Evolutionary conservation across 2,797 vertebrate species (phyloP), one percentile per base, ranked within the genome.

Genomic region (Podargus strigoides): DNA sequence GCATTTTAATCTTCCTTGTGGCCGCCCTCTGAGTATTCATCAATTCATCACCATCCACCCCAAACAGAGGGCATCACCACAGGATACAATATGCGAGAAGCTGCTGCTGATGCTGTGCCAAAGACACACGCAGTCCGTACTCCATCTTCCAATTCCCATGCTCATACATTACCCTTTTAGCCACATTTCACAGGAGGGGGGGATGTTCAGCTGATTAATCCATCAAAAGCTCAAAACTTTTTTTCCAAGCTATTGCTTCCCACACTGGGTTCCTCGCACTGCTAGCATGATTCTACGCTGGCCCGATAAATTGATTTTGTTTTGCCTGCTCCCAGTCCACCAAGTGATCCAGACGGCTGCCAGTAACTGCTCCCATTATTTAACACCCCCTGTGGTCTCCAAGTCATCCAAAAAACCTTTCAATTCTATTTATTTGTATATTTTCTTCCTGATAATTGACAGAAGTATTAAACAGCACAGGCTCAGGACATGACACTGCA

Each of bases 171-270:
- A 94, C 77, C 67, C 93, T 95, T 82, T 82, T 81, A 80, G 93
- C 88, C 30, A n/a, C 52, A 18, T 89, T 92, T 90, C 88, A 93
- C 92, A 93, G 88, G 74, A 87, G 80, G 69, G 80, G 69, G n/a
- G 59, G 52, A 87, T 10, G 30, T 90, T 96, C 86, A 85, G 74
- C 78, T 87, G 84, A 95, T 92, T 87, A 93, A 96, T 95, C 63
- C 90, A 95, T 85, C 93, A 89, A 87, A 93, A 94, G 46, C 88
- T 55, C 34, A 37, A 49, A 94, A 95, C 92, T 89, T 92, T 84
- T 84, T 55, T 78, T 93, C 88, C 92, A 90, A 89, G 95, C 92
- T 90, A 83, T 70, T 93, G 74, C 70, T 93, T 92, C 90, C 70
- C 92, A 79, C 49, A 66, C 44, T 2, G 7, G n/a, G 74, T 41